A percentile compares a stretch with the other conserved stretches of the same genome.
Evolutionary conservation across 2,113 vertebrate genomes (phyloP).

Genomic region (Pampusana beccarii): DNA sequence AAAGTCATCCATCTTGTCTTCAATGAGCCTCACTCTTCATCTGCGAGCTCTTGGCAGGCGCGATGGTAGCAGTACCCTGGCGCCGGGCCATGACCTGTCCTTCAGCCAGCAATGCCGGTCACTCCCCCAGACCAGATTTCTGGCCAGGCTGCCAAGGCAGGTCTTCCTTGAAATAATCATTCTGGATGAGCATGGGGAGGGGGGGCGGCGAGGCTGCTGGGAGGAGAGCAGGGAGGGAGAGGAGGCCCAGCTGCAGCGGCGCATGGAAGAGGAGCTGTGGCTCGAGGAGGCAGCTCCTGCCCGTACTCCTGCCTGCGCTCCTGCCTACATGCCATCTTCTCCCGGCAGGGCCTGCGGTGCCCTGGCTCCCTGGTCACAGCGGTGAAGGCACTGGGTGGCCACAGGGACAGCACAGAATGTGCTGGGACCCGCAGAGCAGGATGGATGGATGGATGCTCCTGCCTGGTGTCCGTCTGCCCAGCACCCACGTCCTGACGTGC

Average conservation of each 20-base stretch:
- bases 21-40: slow-evolving; percentile 45
- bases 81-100: slow-evolving; percentile 66
- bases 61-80: slow-evolving; percentile 53
- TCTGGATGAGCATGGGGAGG: neutral
- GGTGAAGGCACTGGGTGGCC: rapidly evolving
- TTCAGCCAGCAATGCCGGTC: slow-evolving; percentile 66
- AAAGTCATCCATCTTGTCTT: slow-evolving; percentile 57
- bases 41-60: slow-evolving; percentile 62
- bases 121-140: slow-evolving; percentile 67
- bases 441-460: neutral
- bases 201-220: neutral
- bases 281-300: neutral
- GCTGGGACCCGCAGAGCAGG: rapidly evolving
- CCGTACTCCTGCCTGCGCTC: neutral
- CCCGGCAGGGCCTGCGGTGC: rapidly evolving
- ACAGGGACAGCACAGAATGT: rapidly evolving
- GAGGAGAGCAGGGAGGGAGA: slow-evolving; percentile 6
- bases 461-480: neutral
- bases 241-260: slow-evolving; percentile 35
- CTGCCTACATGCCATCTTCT: neutral
- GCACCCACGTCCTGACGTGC: rapidly evolving
- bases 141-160: slow-evolving; percentile 61
- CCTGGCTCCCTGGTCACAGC: rapidly evolving
- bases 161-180: slow-evolving; percentile 59
- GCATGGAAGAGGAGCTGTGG: neutral